Base-by-base conservation (phyloP, 2,113 vertebrate genomes). In the Mustelus asterias region DNA sequence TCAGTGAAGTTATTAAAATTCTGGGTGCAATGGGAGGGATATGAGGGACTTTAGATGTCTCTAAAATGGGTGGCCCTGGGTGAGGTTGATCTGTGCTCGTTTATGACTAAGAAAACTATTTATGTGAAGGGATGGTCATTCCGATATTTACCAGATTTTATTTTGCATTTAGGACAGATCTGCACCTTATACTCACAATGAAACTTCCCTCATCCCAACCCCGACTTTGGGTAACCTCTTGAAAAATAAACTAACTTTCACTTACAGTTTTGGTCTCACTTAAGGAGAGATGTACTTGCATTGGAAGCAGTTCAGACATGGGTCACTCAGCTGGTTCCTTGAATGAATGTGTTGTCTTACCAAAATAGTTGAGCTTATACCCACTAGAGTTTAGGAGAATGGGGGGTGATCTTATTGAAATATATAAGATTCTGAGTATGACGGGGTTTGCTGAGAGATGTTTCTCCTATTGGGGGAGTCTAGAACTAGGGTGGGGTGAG, bases 1-100 rank as follows among this genome's bases (percentile, higher is more conserved):
- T 99, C 97, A 96, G 98, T 98, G 65, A 95, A 24, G 9, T 29
- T 26, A 29, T 65, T 69, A 72, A 69, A n/a, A 33, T 76, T 33
- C 37, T 44, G 67, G 94, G 9, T 33, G 18, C 41, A 93, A 22
- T 93, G 60, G 26, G 29, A 3, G 22, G 65, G n/a, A 2, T 94
- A 16, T 2, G 7, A 37, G 90, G 90, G n/a, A 94, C 48, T 26
- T 54, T 22, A 88, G 44, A 24, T 88, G 22, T 2, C 44, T 88
- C 7, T 9, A 48, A 54, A 88, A 33, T 58, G 24, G 9, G 2
- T 89, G 14, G 16, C 24, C 29, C 1, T 54, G 48, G 24, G 85
- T 16, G 83, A 48, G 41, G 83, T 29, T 24, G 48, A 48, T 11
- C 37, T 29, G 24, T 54, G 26, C 48, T 48, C 24, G 13, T 26